Conservation (phyloP, 2,888 invertebrate species). For the Heliconius cydno region DNA sequence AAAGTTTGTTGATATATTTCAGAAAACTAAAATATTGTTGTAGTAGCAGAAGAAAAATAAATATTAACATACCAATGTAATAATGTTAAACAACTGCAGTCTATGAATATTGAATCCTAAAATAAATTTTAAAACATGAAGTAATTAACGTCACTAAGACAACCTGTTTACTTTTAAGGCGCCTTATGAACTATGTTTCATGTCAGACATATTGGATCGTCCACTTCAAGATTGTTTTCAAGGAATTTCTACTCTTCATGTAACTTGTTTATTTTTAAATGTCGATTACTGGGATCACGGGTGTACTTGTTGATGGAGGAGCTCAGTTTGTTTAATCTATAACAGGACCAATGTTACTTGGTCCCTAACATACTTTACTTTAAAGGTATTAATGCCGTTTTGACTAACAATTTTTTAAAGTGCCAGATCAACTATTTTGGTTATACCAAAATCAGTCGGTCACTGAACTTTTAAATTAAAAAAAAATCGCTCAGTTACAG, state of each 20-base stretch:
- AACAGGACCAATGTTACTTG: slow-evolving; percentile 56
- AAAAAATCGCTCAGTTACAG: not conserved
- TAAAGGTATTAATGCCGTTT: slow-evolving; percentile 24
- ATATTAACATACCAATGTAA: not conserved
- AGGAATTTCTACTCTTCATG: slow-evolving; percentile 65
- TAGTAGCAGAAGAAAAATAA: not conserved
- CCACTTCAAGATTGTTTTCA: slow-evolving; percentile 64
- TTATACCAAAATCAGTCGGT: slow-evolving; percentile 41
- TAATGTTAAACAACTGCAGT: not conserved
- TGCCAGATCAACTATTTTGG: slow-evolving; percentile 47
- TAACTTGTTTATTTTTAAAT: slow-evolving; percentile 75
- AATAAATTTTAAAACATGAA: slow-evolving; percentile 35
- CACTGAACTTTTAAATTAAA: slow-evolving; percentile 45
- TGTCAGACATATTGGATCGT: slow-evolving; percentile 47
- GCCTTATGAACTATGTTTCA: slow-evolving; percentile 46
- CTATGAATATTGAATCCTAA: slow-evolving; percentile 1
- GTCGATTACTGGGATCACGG: slow-evolving; percentile 72
- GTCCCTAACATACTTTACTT: slow-evolving; percentile 46
- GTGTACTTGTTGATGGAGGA: slow-evolving; percentile 68
- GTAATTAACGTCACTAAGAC: slow-evolving; percentile 36
- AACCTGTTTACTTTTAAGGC: slow-evolving; percentile 44
- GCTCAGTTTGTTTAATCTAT: slow-evolving; percentile 72
- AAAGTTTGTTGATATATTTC: not conserved
- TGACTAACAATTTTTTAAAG: slow-evolving; percentile 26
- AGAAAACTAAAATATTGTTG: not conserved